Percentiles rank a stretch among this genome's conserved stretches.
phyloP scores from a whole-genome alignment of 2,797 vertebrate genomes.

The Sebastes matsubarae region DNA sequence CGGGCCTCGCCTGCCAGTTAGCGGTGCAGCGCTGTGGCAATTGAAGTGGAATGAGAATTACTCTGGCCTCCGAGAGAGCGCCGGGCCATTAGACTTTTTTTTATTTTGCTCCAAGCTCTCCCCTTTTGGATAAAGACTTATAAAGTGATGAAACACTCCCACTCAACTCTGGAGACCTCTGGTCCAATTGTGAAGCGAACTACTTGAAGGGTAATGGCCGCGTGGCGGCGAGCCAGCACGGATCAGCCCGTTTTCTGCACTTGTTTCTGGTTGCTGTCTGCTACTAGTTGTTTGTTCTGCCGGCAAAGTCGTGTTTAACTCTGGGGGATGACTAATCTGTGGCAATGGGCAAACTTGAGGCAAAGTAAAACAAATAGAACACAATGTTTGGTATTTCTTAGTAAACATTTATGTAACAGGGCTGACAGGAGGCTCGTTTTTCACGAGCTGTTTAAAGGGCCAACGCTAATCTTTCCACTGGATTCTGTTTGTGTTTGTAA shows the following conservation, averaged over 20 bases:
- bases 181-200: constrained; percentile 71
- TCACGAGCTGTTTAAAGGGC: constrained; percentile 71
- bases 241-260: constrained; percentile 56
- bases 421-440: constrained; percentile 72
- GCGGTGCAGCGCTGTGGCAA: constrained; percentile 54
- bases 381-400: constrained; percentile 78
- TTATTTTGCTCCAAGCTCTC: constrained; percentile 61
- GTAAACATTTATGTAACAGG: constrained; percentile 78
- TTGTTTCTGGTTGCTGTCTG: constrained; percentile 80
- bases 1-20: constrained; percentile 65
- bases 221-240: constrained; percentile 66
- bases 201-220: constrained; percentile 76
- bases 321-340: constrained; percentile 65
- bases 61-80: constrained; percentile 57
- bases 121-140: constrained; percentile 68
- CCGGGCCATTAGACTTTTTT: constrained; percentile 45
- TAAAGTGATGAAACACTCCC: constrained; percentile 70
- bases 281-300: constrained; percentile 76
- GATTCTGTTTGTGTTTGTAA: constrained; percentile 73
- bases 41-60: constrained; percentile 72
- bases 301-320: constrained; percentile 72
- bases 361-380: constrained; percentile 81
- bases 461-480: constrained; percentile 63
- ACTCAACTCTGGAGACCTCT: constrained; percentile 66
- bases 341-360: constrained; percentile 66